Evolutionary conservation across 2,888 invertebrate genomes (phyloP).

Genomic region (Mechanitis mazaeus): DNA sequence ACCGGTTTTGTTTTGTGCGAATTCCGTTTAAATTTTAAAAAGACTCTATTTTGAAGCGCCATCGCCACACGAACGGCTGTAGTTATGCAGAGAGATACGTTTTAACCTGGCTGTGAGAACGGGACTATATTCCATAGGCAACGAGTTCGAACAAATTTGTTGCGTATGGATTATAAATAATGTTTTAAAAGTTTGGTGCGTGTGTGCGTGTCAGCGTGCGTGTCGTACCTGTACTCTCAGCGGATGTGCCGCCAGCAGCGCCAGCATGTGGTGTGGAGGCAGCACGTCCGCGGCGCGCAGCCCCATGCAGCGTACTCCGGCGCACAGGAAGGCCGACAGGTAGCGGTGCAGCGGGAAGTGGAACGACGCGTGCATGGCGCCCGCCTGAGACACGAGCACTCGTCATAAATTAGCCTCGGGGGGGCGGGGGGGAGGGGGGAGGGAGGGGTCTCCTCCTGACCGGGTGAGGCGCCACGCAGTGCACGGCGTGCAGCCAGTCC

Average conservation of each 20-base stretch:
- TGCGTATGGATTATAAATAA: too few species aligned
- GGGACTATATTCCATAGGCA: too few species aligned
- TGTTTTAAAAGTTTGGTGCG: background rate
- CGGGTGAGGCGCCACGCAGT: constrained; percentile 79
- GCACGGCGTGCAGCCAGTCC: constrained; percentile 92
- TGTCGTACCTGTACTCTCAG: constrained; percentile 91
- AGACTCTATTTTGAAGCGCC: too few species aligned
- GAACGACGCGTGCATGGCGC: constrained; percentile 93
- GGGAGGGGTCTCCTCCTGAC: constrained; percentile 55
- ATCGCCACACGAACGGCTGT: too few species aligned
- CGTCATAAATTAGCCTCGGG: too few species aligned
- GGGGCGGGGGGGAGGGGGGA: too few species aligned
- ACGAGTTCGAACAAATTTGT: too few species aligned
- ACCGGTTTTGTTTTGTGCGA: too few species aligned
- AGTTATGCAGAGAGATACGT: too few species aligned
- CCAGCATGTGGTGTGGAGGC: constrained; percentile 86
- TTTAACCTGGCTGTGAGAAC: too few species aligned
- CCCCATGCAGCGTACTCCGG: constrained; percentile 88
- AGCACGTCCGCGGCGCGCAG: constrained; percentile 86
- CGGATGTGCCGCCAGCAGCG: constrained; percentile 92
- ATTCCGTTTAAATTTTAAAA: too few species aligned
- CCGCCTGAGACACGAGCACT: constrained; percentile 70
- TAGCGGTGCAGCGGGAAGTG: constrained; percentile 98
- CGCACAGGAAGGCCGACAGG: constrained; percentile 80
- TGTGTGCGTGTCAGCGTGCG: background rate